Conservation (phyloP, 2,113 vertebrate species). For the Apteryx owenii region DNA sequence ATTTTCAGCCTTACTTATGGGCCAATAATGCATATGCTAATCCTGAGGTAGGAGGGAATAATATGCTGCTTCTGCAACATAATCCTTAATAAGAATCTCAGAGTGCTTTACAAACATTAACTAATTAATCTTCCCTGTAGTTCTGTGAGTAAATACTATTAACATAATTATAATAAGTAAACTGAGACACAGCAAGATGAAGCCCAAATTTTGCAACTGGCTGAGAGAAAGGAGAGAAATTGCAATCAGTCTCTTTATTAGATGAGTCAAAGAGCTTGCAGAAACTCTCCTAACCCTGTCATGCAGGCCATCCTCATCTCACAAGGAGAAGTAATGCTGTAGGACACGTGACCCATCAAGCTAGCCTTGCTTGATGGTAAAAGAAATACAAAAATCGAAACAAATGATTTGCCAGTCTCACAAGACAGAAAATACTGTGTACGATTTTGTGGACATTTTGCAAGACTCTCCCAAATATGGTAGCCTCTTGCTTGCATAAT, state of each 20-base stretch:
- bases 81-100: background rate
- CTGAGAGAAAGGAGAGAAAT: background rate
- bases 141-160: background rate
- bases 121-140: background rate
- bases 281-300: background rate
- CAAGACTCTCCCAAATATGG: background rate
- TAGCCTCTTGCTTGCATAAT: background rate
- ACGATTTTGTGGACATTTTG: background rate
- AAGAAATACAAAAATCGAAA: background rate
- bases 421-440: background rate
- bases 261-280: background rate
- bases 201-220: background rate
- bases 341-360: background rate
- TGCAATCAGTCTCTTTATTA: background rate
- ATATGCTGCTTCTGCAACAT: background rate
- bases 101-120: background rate
- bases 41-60: background rate
- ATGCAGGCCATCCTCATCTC: accelerated
- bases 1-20: background rate
- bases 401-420: background rate
- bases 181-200: background rate
- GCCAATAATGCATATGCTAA: background rate
- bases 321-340: background rate
- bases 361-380: background rate
- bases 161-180: background rate